phyloP scores from a whole-genome alignment of 2,888 invertebrate genomes.

The Cantharis lateralis region DNA sequence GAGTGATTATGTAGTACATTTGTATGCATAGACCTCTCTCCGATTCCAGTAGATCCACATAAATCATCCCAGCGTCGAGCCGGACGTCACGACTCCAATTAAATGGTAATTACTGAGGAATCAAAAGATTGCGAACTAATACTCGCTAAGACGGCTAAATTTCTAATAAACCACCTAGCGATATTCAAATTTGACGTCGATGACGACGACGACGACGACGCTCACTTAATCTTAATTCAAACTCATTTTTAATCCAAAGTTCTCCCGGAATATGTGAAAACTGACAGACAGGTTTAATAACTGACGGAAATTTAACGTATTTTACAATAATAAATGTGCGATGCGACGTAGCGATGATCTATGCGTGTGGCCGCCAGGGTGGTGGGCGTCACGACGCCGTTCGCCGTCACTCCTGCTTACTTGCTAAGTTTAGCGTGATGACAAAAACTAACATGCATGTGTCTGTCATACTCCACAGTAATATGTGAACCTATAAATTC shows the following conservation, averaged over 20 bases:
- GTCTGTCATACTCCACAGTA: slow-evolving; percentile 30
- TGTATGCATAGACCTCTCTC: slow-evolving; percentile 33
- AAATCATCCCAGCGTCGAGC: slow-evolving; percentile 38
- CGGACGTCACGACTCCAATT: slow-evolving; percentile 38
- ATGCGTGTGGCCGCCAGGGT: slow-evolving; percentile 46
- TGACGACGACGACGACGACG: not conserved
- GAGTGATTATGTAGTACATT: slow-evolving; percentile 13
- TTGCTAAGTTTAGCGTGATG: slow-evolving; percentile 40
- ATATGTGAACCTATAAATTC: slow-evolving; percentile 27
- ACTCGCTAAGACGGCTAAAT: slow-evolving; percentile 37
- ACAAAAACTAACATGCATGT: slow-evolving; percentile 37
- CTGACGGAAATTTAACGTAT: slow-evolving; percentile 18
- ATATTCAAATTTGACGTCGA: slow-evolving; percentile 5
- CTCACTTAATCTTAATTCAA: not conserved
- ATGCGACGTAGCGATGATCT: slow-evolving; percentile 40
- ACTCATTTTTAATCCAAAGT: not conserved
- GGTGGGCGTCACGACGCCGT: slow-evolving; percentile 34
- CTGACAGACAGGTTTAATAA: not conserved
- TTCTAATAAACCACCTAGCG: slow-evolving; percentile 29
- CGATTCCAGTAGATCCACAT: slow-evolving; percentile 35
- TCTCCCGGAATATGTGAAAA: not conserved
- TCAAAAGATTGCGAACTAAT: slow-evolving; percentile 36
- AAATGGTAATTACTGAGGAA: slow-evolving; percentile 39
- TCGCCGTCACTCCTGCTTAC: slow-evolving; percentile 35
- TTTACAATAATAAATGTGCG: slow-evolving; percentile 28